Evolutionary conservation across 2,888 invertebrate species (phyloP).

Genomic region (Tetheella fluctuosa): DNA sequence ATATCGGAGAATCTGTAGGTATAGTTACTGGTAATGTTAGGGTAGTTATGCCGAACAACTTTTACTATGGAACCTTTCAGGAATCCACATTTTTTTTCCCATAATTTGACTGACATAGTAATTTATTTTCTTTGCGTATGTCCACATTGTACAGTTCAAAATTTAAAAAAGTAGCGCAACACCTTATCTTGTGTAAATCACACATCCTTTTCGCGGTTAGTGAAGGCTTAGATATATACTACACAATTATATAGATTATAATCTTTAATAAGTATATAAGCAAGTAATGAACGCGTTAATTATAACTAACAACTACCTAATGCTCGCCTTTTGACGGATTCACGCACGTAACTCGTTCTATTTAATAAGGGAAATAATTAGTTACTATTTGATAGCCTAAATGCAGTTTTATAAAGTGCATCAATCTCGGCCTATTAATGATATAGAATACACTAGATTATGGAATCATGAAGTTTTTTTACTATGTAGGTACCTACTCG

Average conservation of each 20-base stretch:
- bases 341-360: slow-evolving; percentile 8
- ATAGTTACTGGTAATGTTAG: too few relatives aligned
- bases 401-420: slow-evolving; percentile 1
- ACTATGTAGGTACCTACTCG: too few relatives aligned
- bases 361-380: slow-evolving; percentile 12
- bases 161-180: neutral
- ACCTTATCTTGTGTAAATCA: slow-evolving; percentile 4
- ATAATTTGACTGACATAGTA: neutral
- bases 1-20: too few relatives aligned
- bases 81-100: too few relatives aligned
- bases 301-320: slow-evolving; percentile 8
- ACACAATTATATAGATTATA: slow-evolving; percentile 2
- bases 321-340: slow-evolving; percentile 10
- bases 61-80: too few relatives aligned
- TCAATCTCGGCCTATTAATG: neutral
- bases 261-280: neutral
- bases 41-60: too few relatives aligned
- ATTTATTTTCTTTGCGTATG: neutral
- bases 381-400: slow-evolving; percentile 9
- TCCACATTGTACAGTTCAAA: neutral
- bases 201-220: slow-evolving; percentile 3
- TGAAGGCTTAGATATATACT: slow-evolving; percentile 10
- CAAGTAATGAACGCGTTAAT: slow-evolving; percentile 4
- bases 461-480: too few relatives aligned
- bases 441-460: neutral